phyloP scores from a whole-genome alignment of 2,113 vertebrate genomes.

The Cheirogaleus medius region DNA sequence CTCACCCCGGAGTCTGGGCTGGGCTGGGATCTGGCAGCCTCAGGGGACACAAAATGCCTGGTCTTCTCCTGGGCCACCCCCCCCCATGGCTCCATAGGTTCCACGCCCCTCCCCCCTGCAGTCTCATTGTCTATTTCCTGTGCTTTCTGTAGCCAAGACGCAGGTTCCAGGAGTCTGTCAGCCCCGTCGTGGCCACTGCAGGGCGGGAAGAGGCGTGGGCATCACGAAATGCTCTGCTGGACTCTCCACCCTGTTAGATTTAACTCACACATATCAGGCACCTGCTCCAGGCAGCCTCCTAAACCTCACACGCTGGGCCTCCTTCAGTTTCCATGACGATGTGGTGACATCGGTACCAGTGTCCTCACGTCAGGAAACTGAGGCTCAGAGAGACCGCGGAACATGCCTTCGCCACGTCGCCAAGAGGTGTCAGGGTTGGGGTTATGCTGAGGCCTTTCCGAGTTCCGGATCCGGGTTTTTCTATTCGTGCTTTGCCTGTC shows the following conservation, averaged over 20 bases:
- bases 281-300: not conserved
- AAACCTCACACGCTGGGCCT: not conserved
- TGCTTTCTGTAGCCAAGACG: not conserved
- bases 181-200: not conserved
- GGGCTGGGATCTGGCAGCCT: too few species aligned
- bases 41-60: not conserved
- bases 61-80: not conserved
- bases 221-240: not conserved
- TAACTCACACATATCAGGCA: not conserved
- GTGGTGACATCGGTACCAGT: rapidly evolving
- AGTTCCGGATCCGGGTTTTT: not conserved
- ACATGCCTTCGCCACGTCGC: not conserved
- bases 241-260: not conserved
- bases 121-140: not conserved
- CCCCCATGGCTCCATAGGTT: not conserved
- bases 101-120: not conserved
- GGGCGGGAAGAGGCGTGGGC: rapidly evolving
- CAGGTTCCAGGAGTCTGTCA: not conserved
- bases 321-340: not conserved
- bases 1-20: not conserved
- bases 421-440: not conserved
- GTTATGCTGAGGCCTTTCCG: not conserved
- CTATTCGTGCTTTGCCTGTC: not conserved
- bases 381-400: not conserved
- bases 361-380: not conserved